phyloP scores from a whole-genome alignment of 2,113 vertebrate species.

The Odocoileus hemionus region DNA sequence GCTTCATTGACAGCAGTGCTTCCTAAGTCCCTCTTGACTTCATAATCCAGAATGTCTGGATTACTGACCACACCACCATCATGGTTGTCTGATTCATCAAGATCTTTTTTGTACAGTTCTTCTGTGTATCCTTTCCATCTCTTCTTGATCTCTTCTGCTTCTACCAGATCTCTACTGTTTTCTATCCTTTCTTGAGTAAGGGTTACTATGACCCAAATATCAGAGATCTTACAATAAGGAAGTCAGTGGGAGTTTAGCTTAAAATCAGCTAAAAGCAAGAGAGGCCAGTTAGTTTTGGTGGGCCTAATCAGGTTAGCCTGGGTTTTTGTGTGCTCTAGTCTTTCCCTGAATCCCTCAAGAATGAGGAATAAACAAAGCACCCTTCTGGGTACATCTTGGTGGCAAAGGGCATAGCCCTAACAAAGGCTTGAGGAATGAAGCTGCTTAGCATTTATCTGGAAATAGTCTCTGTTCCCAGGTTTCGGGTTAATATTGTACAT shows the following conservation, averaged over 20 bases:
- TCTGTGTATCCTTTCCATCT: not conserved
- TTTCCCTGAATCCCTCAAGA: not conserved
- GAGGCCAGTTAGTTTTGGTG: not conserved
- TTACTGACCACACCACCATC: not conserved
- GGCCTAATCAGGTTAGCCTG: not conserved
- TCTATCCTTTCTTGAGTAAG: not conserved
- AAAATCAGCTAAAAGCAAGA: not conserved
- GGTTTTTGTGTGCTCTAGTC: not conserved
- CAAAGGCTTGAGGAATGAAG: not conserved
- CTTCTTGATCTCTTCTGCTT: not conserved
- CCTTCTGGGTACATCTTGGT: not conserved
- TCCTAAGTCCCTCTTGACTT: not conserved
- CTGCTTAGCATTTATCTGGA: not conserved
- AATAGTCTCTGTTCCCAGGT: not conserved
- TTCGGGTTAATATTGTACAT: not conserved
- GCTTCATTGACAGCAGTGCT: not conserved
- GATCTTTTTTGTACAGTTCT: not conserved
- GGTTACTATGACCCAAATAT: not conserved
- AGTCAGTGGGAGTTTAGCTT: not conserved
- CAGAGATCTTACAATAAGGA: not conserved
- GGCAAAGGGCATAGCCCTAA: not conserved
- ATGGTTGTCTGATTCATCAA: not conserved
- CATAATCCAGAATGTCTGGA: not conserved
- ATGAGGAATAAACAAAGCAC: not conserved
- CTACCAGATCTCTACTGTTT: not conserved